Evolutionary conservation across 1,140 invertebrate genomes (phyloP), one percentile per base, ranked within the genome.

Genomic region (Drosophila sucinea): DNA sequence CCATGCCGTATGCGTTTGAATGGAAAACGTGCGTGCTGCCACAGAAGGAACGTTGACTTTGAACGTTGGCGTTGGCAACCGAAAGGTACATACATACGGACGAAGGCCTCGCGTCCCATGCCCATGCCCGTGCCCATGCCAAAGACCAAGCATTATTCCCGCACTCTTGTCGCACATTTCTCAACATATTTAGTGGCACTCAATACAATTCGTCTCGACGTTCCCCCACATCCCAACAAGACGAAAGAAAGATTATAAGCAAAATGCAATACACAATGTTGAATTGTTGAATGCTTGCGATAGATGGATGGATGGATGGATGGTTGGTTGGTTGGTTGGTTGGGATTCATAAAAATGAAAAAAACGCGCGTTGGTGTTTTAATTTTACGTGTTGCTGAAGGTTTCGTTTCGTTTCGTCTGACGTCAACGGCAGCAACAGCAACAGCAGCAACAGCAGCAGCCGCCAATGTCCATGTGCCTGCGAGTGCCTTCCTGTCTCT

Each of bases 21-120:
- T 91, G 75, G 77, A 82, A 84, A 77, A 89, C 85, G 85, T 91
- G 90, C 90, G 90, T 91, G 90, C 90, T 83, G 86, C 90, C 81
- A 91, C 85, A 91, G 90, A 91, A 91, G 90, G 89, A 91, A 77
- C 84, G 77, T 80, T 91, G 90, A 91, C 90, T 91, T 91, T 77
- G 70, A 80, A 70, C 66, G 71, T 76, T 67, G 71, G 72, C 72
- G 72, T 74, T 63, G 44, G 44, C 44, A 51, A 27, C 7, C 7
- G 60, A 57, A 60, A 23, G 55, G 17, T 17, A 17, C 17, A 0
- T 17, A 17, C 17, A 17, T 71, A 71, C 40, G 44, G 44, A 47
- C 25, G 44, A 47, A 47, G 23, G 44, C 44, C 23, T 47, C 23
- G 44, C 17, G 6, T 23, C 41, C 41, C 41, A 44, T 17, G 17